Base-by-base conservation (phyloP, 2,113 vertebrate genomes). In the Callocephalon fimbriatum region DNA sequence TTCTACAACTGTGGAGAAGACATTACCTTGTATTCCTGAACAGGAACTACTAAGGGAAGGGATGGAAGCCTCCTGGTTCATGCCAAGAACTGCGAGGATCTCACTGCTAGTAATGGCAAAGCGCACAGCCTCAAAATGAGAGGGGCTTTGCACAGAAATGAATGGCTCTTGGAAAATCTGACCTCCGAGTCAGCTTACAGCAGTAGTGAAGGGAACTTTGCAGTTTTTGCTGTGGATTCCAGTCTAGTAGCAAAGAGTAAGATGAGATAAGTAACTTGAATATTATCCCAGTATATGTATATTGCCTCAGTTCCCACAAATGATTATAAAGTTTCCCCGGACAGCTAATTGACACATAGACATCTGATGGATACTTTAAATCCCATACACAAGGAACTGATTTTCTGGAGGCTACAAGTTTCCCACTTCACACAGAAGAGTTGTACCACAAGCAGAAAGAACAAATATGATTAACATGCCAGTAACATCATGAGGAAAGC, bases 361-460 rank as follows among this genome's bases (percentile, higher is more conserved):
- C 25, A 54, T 20, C n/a, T 10, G n/a, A 70, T 32, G 42, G 66
- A 35, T 27, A 42, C 10, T 22, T 92, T 81, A 27, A 67, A 58
- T 59, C 20, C 45, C 38, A 16, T 14, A 25, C 1, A 10, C 14
- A 12, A 17, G 65, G 6, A 70, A 14, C 12, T 7, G 51, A 15
- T 79, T 42, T 96, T 83, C 35, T 75, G 8, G 21, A 83, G 44
- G 47, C 25, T 54, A 4, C 19, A 63, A 54, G 32, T 47, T 45
- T 70, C 27, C 9, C 0, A 0, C 10, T n/a, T 40, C 58, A 20
- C 7, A 50, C 1, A 1, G 42, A 68, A 79, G 19, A 68, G 8
- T 9, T 75, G 44, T 50, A 48, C 15, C 26, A 38, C 19, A 51
- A 79, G 51, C 32, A 35, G 67, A 79, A 79, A 58, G 53, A 61